Evolutionary conservation across 2,113 vertebrate species (phyloP), one percentile per base, ranked within the genome.

Genomic region (Australoheros scitulus): DNA sequence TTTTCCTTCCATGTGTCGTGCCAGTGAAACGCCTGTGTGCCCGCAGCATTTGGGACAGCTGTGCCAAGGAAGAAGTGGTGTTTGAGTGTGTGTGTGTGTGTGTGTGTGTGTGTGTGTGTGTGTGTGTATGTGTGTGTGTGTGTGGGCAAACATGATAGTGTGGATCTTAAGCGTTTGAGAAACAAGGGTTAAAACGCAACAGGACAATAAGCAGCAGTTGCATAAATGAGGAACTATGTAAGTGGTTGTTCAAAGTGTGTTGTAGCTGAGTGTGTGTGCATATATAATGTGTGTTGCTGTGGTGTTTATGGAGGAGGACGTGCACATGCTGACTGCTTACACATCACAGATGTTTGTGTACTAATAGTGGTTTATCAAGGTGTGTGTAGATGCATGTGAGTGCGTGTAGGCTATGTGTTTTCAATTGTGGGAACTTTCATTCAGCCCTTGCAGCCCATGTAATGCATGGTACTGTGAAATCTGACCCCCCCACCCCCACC

Each of bases 1-100:
- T 96, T 96, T 96, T 96, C 96, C 95, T 95, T 95, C 95, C 95
- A 94, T 91, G 92, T 94, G 92, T 94, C 79, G 65, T 95, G 95
- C 94, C 95, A 95, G 90, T 92, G 91, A 94, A 95, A 95, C 90
- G 94, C 94, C 94, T 61, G 92, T 92, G 91, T 94, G 93, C 94
- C 93, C 93, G 88, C 92, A 92, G 93, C 95, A 94, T 92, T 90
- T 76, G 82, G 92, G 92, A 93, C 90, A 88, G 86, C 93, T 90
- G 92, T 95, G 95, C 94, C 92, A 95, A 91, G 91, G 94, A 92
- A 94, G 91, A 93, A 88, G 89, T 93, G 81, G 86, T 91, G 92
- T 93, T 88, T 88, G 88, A 81, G 87, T 76, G 88, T 86, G 76
- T 86, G 84, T 84, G 84, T 80, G 57, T 83, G 80, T 82, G 74